These are phyloP conservation scores for Diplosoma virens DNA, from an alignment of 23 tunicate species.

Conservation along the genomic window DNA sequence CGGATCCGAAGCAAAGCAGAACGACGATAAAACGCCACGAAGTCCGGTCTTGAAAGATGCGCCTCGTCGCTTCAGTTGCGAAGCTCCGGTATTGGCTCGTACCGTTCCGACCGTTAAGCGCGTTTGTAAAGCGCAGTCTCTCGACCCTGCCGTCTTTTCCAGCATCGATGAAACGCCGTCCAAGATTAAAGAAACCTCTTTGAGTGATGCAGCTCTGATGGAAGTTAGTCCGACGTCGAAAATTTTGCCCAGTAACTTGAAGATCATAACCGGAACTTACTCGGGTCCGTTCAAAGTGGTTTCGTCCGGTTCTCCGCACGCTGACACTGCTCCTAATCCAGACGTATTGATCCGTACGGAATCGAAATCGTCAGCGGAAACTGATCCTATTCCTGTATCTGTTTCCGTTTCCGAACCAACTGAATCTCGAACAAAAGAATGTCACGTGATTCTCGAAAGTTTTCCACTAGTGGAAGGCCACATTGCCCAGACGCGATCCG, in stretches of 20 bases:
- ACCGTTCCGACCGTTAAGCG: conserved; percentile 71
- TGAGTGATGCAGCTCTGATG: no score
- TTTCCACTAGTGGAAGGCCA: no score
- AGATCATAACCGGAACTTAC: neutral
- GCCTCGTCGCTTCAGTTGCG: conserved; percentile 83
- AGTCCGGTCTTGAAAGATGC: conserved; percentile 3
- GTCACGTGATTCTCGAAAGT: no score
- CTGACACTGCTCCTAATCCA: no score
- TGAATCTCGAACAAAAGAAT: no score
- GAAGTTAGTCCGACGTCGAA: no score
- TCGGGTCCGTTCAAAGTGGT: conserved; percentile 29
- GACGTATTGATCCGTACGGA: no score
- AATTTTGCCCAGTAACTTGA: neutral
- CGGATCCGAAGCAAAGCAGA: neutral
- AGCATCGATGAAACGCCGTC: neutral
- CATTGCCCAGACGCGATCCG: no score
- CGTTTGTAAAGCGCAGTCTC: conserved; percentile 35
- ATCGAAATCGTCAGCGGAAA: no score
- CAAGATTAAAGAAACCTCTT: no score
- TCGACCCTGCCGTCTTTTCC: conserved; percentile 32
- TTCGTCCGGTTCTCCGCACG: neutral
- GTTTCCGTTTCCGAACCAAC: no score
- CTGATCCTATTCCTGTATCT: no score
- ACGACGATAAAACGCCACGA: neutral
- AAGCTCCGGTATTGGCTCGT: conserved; percentile 59